Evolutionary conservation across 2,888 invertebrate species (phyloP), one percentile per base, ranked within the genome.

Genomic region (Muschampia plurimacula): DNA sequence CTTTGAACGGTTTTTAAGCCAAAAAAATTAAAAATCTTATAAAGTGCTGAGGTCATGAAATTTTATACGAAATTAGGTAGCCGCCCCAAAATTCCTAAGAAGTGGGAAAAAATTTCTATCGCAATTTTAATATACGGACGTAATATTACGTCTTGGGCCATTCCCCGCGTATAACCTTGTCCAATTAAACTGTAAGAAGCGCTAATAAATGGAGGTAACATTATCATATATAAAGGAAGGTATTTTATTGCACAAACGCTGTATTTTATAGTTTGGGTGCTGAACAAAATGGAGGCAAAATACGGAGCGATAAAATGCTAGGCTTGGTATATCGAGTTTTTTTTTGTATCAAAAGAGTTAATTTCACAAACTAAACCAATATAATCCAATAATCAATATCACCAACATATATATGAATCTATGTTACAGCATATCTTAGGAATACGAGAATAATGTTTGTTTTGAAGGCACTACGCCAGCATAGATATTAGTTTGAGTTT

Each of bases 191-290:
- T 15, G 64, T 44, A 12, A 46, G 63, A 28, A 13, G 49, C 22
- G 65, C 49, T 65, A 65, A 65, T 49, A 65, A 32, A 65, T 65
- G 49, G 49, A n/a, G 49, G 57, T 22, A 57, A 49, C 32, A 49
- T 65, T 65, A 65, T 65, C 64, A 64, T 64, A 41, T 49, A 65
- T 65, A 49, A 49, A 15, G 49, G 15, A 49, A 65, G 49, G 46
- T 46, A 49, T 65, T 65, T 65, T 52, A 52, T 52, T 15, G 15
- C 52, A 52, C 3, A 7, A 8, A 15, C 15, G 15, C 1, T 8
- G 8, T 52, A 15, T 12, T 52, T 52, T 52, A 52, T 52, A 52
- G 52, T 52, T 52, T 52, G 52, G 15, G 52, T 4, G 15, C 8
- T 15, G n/a, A 15, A 52, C 52, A 52, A 52, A 15, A 52, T n/a